Conservation (phyloP, 2,888 invertebrate species). For the Branchipolynoe longqiensis region DNA sequence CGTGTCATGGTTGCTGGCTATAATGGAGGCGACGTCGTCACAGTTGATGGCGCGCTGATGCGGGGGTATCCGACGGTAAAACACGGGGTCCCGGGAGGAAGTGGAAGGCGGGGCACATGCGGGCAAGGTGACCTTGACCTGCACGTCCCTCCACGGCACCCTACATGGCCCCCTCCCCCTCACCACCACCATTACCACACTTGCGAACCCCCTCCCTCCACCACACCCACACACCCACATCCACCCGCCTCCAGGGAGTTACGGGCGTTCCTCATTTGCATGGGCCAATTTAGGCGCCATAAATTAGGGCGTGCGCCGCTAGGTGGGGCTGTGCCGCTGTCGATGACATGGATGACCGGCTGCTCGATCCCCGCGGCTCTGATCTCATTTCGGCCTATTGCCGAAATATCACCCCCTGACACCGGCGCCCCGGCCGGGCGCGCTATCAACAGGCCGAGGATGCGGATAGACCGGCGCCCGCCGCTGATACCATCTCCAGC, state of each 20-base stretch:
- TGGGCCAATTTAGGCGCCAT: constrained; percentile 12
- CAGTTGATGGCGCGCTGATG: neutral
- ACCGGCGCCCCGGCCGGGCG: neutral
- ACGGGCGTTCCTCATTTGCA: neutral
- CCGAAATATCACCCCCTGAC: constrained; percentile 41
- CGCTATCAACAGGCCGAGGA: constrained; percentile 31
- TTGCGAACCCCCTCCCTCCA: no score
- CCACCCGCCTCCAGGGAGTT: constrained; percentile 37
- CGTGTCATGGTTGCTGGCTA: neutral
- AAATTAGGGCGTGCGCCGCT: constrained; percentile 27
- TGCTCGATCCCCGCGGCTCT: constrained; percentile 41
- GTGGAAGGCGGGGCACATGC: neutral
- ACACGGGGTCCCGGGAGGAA: neutral
- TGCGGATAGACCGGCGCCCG: constrained; percentile 18
- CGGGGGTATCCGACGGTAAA: neutral
- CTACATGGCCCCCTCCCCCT: no score
- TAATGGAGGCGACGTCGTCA: constrained; percentile 10
- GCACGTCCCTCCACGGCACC: constrained; percentile 20
- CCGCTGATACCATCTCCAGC: constrained; percentile 35
- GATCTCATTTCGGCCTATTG: constrained; percentile 50
- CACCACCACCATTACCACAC: no score
- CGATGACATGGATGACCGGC: constrained; percentile 35
- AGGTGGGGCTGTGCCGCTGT: constrained; percentile 1
- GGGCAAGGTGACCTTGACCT: neutral
- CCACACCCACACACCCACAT: neutral